Base-by-base conservation (phyloP, 2,113 vertebrate genomes). In the Hemiprocne comata region DNA sequence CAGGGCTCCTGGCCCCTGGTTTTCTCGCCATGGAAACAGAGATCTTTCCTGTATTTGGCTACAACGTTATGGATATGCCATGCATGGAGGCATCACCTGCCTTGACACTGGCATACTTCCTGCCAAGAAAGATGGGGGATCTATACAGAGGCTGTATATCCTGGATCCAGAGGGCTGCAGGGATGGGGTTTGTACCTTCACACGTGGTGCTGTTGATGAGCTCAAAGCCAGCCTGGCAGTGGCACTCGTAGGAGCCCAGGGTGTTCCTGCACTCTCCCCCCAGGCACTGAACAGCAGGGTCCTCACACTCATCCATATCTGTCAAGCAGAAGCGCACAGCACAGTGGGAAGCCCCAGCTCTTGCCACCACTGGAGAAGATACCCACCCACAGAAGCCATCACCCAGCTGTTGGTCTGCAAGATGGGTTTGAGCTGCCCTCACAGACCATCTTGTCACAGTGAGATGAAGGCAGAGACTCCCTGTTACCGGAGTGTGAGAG, bases 201-300 rank as follows among this genome's bases (percentile, higher is more conserved):
- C 98, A 98, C 17, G 25, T 0, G 0, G 97, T 98, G 83, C 96
- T 73, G 1, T 98, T 98, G 96, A 87, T 61, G 74, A 98, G 97
- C 55, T 96, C 96, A 66, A 98, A 99, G 50, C 99, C 99, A 21
- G 61, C 54, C 40, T 77, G 89, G 90, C 99, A 99, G 53, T 95
- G 97, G 74, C 99, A 99, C 40, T 91, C 70, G 15, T 98, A 99
- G 75, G 98, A 99, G 42, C 99, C 98, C 0, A 15, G 96, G 0
- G 96, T 98, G 93, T 99, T 99, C 85, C 94, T 97, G 90, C 99
- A 99, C 58, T 97, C 88, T 34, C 98, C 98, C 29, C 96, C 67
- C 9, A 85, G 84, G 57, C 98, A 98, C 93, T 96, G 97, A 62
- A 93, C 42, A 44, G 93, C 91, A 57, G 93, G 80, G n/a, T 94